phyloP scores from a whole-genome alignment of 1,140 invertebrate species.

The Polypedilum vanderplanki region DNA sequence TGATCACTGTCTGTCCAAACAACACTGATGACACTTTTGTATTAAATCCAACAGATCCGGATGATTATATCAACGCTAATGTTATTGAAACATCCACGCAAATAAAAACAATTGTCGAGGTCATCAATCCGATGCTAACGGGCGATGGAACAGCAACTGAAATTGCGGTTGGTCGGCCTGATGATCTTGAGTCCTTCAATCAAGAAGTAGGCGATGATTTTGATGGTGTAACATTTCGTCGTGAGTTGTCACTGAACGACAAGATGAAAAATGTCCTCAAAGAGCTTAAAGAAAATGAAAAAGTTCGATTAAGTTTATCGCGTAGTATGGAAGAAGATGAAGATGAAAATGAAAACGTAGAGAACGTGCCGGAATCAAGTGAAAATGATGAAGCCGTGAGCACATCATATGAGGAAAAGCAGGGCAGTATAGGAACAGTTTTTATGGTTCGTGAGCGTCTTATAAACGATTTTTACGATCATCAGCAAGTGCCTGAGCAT shows the following conservation, averaged over 20 bases:
- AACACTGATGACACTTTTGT: background rate
- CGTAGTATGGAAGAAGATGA: conserved; percentile 42
- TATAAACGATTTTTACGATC: conserved; percentile 1
- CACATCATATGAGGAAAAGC: conserved; percentile 1
- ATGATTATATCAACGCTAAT: conserved; percentile 16
- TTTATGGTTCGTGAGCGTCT: conserved; percentile 19
- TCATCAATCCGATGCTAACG: conserved; percentile 41
- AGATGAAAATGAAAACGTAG: conserved; percentile 33
- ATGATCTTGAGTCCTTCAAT: conserved; percentile 35
- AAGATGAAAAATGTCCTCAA: conserved; percentile 45
- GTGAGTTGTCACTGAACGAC: conserved; percentile 43
- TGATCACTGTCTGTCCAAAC: background rate
- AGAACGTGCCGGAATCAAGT: background rate
- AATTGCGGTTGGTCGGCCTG: conserved; percentile 38
- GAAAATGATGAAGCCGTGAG: background rate
- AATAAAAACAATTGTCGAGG: conserved; percentile 41
- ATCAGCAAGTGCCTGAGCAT: background rate
- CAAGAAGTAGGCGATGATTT: conserved; percentile 31
- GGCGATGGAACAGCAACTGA: conserved; percentile 40
- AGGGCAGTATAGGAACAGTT: background rate
- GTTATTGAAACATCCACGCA: background rate
- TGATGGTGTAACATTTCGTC: conserved; percentile 31
- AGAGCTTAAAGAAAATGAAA: conserved; percentile 42
- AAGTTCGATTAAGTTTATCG: conserved; percentile 44
- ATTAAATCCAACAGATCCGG: background rate